These are phyloP conservation scores for Dexiosoma caninum DNA, from an alignment of 2,888 invertebrate species.

Conservation along the genomic window DNA sequence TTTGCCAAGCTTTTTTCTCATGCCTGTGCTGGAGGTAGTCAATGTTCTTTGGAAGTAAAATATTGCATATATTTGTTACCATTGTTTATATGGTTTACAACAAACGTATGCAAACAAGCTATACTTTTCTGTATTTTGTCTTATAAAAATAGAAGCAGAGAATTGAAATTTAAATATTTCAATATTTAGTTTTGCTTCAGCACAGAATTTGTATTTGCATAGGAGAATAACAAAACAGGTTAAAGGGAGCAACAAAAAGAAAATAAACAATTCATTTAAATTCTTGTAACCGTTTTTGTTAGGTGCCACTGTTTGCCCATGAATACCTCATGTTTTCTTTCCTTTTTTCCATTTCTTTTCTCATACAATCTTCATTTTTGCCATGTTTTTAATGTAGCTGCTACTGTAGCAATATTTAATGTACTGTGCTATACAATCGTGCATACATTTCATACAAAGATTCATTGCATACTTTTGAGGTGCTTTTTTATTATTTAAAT, in stretches of 20 bases:
- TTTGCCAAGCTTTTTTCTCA: background rate
- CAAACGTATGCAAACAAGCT: background rate
- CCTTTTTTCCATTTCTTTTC: background rate
- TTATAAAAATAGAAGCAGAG: background rate
- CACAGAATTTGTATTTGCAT: conserved; percentile 4
- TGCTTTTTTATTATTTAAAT: conserved; percentile 63
- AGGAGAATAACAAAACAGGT: background rate
- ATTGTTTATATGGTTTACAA: background rate
- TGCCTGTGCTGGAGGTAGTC: background rate
- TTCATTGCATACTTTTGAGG: conserved; percentile 64
- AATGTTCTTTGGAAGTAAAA: conserved; percentile 26
- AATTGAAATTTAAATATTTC: conserved; percentile 35
- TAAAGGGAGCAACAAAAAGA: background rate
- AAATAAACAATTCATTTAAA: background rate
- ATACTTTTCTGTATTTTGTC: background rate
- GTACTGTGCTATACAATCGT: background rate
- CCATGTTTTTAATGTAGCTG: background rate
- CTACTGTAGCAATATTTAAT: conserved; percentile 24
- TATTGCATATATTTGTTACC: conserved; percentile 10
- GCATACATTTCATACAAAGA: conserved; percentile 46
- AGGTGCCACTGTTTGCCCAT: background rate
- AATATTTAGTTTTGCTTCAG: background rate
- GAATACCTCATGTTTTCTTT: background rate
- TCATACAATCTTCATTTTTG: background rate
- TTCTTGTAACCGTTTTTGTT: background rate